These are phyloP conservation scores for Mormyrus iriodes DNA, from an alignment of 2,113 vertebrate species.

Conservation along the genomic window DNA sequence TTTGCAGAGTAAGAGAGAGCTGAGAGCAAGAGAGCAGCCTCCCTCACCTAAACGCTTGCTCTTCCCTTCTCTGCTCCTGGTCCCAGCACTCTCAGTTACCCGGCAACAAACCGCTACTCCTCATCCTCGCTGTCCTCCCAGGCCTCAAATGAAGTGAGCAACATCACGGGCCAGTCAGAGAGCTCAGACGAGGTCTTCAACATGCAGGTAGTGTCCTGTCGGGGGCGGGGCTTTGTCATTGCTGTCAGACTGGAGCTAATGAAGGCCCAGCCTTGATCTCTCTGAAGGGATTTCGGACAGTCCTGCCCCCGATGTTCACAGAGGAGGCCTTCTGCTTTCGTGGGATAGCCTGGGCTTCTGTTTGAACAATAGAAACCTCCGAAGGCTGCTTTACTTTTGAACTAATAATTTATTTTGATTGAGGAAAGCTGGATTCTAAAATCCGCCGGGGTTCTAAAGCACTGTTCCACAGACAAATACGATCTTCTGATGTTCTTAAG, in stretches of 20 bases:
- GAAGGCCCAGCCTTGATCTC: background rate
- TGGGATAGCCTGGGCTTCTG: background rate
- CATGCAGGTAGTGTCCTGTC: constrained; percentile 77
- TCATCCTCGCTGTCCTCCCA: constrained; percentile 96
- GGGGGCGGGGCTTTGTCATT: background rate
- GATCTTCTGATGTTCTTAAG: background rate
- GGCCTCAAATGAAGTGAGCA: constrained; percentile 97
- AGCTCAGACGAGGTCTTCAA: constrained; percentile 99
- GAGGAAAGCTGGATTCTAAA: background rate
- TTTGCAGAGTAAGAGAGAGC: background rate
- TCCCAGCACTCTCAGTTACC: constrained; percentile 81
- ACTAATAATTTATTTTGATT: background rate
- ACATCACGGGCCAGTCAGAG: constrained; percentile 97
- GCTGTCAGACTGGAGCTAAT: background rate
- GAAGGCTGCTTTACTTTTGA: background rate
- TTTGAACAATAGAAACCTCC: background rate
- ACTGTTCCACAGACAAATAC: background rate
- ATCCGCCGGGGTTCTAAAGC: background rate
- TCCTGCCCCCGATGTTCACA: background rate
- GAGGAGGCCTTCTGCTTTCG: background rate
- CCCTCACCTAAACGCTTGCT: background rate
- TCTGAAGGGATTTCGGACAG: background rate
- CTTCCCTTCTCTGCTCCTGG: background rate
- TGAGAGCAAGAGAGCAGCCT: background rate
- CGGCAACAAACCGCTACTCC: constrained; percentile 92